A percentile compares a stretch with the other conserved stretches of the same genome.
phyloP scores from a whole-genome alignment of 2,113 vertebrate genomes.

The Glareola pratincola region DNA sequence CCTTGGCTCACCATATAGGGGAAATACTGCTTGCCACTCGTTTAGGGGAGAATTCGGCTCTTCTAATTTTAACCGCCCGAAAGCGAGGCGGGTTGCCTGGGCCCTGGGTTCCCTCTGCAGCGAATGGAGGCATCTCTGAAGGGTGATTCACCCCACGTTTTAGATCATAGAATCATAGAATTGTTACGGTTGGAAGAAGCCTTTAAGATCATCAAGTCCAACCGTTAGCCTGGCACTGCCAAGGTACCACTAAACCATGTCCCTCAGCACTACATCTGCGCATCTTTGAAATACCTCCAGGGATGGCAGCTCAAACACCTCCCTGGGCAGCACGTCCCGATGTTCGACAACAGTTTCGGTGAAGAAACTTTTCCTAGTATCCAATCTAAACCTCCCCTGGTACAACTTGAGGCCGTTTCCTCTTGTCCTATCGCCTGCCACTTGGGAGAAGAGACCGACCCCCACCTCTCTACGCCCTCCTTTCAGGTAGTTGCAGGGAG shows the following conservation, averaged over 20 bases:
- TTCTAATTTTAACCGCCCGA: background rate
- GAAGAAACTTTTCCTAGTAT: background rate
- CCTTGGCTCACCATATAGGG: slow-evolving; percentile 14
- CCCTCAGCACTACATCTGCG: background rate
- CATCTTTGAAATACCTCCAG: background rate
- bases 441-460: background rate
- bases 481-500: background rate
- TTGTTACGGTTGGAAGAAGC: background rate
- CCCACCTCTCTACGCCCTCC: background rate
- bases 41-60: background rate
- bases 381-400: background rate
- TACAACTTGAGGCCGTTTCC: background rate
- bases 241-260: background rate
- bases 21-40: background rate
- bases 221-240: background rate
- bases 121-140: rapidly evolving
- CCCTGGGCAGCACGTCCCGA: background rate
- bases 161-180: background rate
- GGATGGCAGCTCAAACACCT: background rate
- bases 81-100: background rate
- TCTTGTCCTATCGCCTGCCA: background rate
- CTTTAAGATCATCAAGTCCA: background rate
- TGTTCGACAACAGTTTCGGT: background rate
- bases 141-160: rapidly evolving
- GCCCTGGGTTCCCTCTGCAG: rapidly evolving